Evolutionary conservation across 2,113 vertebrate genomes (phyloP).

Genomic region (Tupaia chinensis): DNA sequence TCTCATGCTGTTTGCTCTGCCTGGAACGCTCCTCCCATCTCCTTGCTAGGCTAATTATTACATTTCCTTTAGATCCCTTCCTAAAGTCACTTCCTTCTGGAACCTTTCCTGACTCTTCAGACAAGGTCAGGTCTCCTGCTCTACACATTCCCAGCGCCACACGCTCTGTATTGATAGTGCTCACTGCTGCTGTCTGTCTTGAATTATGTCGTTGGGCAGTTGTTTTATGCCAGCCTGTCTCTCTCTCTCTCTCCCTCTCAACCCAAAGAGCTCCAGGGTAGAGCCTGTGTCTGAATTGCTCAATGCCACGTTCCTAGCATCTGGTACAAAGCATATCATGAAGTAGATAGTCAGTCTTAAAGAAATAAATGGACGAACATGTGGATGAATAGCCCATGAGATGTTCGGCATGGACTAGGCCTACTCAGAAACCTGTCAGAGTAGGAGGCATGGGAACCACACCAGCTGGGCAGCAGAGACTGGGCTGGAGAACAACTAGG

Average conservation of each 20-base stretch:
- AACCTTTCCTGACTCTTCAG: neutral
- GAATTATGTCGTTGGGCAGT: neutral
- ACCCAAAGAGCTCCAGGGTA: neutral
- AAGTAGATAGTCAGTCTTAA: neutral
- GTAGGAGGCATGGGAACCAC: neutral
- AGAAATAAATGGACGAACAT: neutral
- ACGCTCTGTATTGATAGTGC: neutral
- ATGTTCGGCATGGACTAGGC: neutral
- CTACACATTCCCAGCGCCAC: neutral
- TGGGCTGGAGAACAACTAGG: neutral
- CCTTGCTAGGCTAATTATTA: neutral
- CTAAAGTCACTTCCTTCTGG: constrained; percentile 39
- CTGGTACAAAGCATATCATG: neutral
- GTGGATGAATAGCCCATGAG: neutral
- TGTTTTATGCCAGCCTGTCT: neutral
- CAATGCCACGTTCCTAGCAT: neutral
- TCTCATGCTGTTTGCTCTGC: neutral
- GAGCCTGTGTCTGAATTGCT: neutral
- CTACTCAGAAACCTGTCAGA: neutral
- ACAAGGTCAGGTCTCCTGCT: neutral
- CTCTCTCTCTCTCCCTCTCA: neutral
- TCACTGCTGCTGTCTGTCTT: no score
- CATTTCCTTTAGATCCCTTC: constrained; percentile 49
- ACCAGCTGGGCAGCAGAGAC: neutral
- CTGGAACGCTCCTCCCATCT: constrained; percentile 34